Conservation (phyloP, 2,797 vertebrate genomes). For the Delichon dasypus region DNA sequence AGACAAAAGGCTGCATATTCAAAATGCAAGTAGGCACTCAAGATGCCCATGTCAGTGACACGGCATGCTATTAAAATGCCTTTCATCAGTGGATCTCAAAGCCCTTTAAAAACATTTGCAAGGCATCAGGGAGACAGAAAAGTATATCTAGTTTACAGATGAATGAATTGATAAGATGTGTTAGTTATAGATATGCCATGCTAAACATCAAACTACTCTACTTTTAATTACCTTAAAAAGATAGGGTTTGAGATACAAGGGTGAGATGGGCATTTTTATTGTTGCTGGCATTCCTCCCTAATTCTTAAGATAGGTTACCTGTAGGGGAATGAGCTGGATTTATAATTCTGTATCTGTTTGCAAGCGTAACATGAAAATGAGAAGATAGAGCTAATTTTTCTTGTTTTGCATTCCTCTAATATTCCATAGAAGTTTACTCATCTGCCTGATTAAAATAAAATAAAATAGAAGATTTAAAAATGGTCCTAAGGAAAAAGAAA, state of each 20-base stretch:
- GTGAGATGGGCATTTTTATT: slow-evolving; percentile 23
- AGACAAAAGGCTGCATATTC: slow-evolving; percentile 37
- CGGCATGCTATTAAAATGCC: background rate
- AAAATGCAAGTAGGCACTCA: background rate
- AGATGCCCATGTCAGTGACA: background rate
- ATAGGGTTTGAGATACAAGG: background rate
- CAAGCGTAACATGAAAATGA: slow-evolving; percentile 22
- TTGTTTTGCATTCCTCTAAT: background rate
- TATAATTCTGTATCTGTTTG: background rate
- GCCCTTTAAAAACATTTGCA: slow-evolving; percentile 22
- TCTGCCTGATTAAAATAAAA: slow-evolving; percentile 26
- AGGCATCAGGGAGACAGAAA: slow-evolving; percentile 9
- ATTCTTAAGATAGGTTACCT: background rate
- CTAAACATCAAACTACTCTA: slow-evolving; percentile 9
- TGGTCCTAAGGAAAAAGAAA: slow-evolving; percentile 5
- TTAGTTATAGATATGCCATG: background rate
- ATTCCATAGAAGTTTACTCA: background rate
- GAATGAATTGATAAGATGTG: background rate
- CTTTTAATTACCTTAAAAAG: slow-evolving; percentile 21
- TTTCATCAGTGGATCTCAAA: slow-evolving; percentile 44
- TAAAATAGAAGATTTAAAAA: background rate
- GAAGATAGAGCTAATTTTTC: slow-evolving; percentile 7
- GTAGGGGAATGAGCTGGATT: background rate
- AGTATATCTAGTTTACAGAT: slow-evolving; percentile 13
- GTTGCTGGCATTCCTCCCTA: background rate